These are phyloP conservation scores for Lemur catta DNA, from an alignment of 2,797 vertebrate species.

Conservation along the genomic window DNA sequence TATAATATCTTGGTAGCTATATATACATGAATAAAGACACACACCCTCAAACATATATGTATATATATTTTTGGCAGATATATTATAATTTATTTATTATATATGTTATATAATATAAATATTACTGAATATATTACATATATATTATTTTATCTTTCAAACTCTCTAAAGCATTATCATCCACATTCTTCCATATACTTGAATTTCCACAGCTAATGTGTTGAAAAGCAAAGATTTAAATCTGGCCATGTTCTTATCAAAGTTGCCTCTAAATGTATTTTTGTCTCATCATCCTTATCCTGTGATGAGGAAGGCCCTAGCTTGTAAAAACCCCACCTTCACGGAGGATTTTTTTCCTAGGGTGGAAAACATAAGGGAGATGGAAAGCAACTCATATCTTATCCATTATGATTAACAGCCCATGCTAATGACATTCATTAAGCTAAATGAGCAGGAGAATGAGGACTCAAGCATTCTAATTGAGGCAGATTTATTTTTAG, in stretches of 20 bases:
- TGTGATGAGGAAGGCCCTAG: neutral
- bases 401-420: constrained; percentile 67
- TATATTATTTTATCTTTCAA: neutral
- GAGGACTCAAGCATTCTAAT: constrained; percentile 56
- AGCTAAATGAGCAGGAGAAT: constrained; percentile 66
- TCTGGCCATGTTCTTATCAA: neutral
- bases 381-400: constrained; percentile 31
- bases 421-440: constrained; percentile 74
- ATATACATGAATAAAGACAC: neutral
- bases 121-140: neutral
- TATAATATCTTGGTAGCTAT: neutral
- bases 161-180: neutral
- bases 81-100: neutral
- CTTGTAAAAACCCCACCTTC: neutral
- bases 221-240: constrained; percentile 7
- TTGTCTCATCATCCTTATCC: neutral
- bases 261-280: neutral
- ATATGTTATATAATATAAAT: neutral
- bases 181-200: neutral
- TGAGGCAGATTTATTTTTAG: constrained; percentile 75
- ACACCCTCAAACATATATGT: neutral
- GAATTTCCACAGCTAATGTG: neutral
- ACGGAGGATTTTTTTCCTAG: neutral
- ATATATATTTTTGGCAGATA: neutral
- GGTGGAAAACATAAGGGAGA: constrained; percentile 49